A percentile compares a stretch with the other conserved stretches of the same genome.
Conservation (phyloP, 2,888 invertebrate species). For the Tribolium freemani region DNA sequence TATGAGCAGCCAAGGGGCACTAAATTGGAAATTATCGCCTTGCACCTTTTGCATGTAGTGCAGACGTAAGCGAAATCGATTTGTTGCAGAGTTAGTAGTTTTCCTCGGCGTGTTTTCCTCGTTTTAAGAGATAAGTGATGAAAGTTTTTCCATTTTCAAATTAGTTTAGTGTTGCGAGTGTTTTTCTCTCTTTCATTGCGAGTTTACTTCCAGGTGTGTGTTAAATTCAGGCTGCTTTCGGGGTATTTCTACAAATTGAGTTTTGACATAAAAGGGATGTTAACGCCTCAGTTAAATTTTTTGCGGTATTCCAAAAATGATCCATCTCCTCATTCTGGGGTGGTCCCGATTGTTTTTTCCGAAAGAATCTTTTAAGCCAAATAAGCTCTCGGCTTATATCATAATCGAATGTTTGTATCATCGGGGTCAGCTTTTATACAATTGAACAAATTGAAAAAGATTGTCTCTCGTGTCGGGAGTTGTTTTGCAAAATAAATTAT, state of each 20-base stretch:
- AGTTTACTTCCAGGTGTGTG: conserved; percentile 4
- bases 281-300: not conserved
- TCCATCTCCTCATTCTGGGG: too few species aligned
- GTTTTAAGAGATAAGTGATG: conserved; percentile 49
- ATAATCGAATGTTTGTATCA: conserved; percentile 25
- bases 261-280: not conserved
- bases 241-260: conserved; percentile 2
- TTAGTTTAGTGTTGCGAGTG: conserved; percentile 50
- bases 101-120: conserved; percentile 35
- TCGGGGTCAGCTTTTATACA: conserved; percentile 12
- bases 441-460: conserved; percentile 12
- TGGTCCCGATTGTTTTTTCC: not conserved
- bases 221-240: not conserved
- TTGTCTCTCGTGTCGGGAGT: conserved; percentile 5
- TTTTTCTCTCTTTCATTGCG: conserved; percentile 46
- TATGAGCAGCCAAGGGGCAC: conserved; percentile 9
- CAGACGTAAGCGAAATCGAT: conserved; percentile 32
- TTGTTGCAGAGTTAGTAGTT: conserved; percentile 41
- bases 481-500: conserved; percentile 24
- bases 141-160: conserved; percentile 53
- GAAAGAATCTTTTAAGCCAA: conserved; percentile 13
- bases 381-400: conserved; percentile 16
- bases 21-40: conserved; percentile 25
- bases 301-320: too few species aligned
- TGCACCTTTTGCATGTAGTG: conserved; percentile 8